Evolutionary conservation across 92 coral and sea anemone genomes (phyloP).

Genomic region (Plumapathes pennacea): DNA sequence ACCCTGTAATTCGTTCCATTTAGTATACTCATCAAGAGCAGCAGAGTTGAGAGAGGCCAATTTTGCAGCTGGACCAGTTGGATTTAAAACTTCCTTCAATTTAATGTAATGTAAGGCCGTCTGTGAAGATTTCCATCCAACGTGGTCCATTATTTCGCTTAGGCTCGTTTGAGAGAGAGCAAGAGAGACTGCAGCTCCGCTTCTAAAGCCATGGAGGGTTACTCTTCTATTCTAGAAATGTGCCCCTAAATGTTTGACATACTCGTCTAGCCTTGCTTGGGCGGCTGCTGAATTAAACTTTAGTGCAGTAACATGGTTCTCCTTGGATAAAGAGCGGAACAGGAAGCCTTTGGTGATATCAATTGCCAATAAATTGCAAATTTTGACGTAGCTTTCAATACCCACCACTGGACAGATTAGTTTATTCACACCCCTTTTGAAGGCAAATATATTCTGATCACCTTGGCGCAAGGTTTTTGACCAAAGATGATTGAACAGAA

Average conservation of each 20-base stretch:
- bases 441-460: conserved; percentile 4
- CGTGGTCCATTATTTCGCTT: conserved; percentile 24
- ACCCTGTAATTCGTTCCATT: no score
- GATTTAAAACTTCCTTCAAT: conserved; percentile 13
- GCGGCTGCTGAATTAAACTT: conserved; percentile 1
- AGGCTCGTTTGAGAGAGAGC: neutral
- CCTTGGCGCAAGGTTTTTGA: neutral
- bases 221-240: neutral
- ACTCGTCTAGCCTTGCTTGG: conserved; percentile 6
- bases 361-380: conserved; percentile 1
- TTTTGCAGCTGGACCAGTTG: conserved; percentile 7
- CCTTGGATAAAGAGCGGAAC: neutral
- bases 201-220: conserved; percentile 3
- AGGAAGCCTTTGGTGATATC: neutral
- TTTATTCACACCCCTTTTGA: conserved; percentile 18
- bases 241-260: neutral
- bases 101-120: conserved; percentile 32
- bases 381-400: conserved; percentile 3
- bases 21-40: no score
- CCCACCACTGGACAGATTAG: conserved; percentile 16
- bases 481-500: conserved; percentile 9
- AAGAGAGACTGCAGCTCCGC: neutral
- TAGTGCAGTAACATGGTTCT: neutral
- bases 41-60: no score
- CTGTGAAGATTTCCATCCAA: conserved; percentile 19